phyloP scores from a whole-genome alignment of 2,888 invertebrate genomes.

The Eilema depressum region DNA sequence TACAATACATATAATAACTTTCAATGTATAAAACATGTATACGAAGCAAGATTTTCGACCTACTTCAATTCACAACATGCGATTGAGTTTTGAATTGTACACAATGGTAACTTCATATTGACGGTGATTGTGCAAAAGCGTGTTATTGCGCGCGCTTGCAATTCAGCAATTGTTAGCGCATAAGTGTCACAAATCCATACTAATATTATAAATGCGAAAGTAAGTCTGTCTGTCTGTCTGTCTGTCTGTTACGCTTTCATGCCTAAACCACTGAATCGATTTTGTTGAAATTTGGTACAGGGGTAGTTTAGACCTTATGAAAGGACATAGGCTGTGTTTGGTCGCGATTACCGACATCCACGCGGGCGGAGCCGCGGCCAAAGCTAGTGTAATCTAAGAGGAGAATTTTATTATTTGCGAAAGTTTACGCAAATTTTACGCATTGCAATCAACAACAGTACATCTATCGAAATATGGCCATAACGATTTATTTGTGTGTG shows the following conservation, averaged over 20 bases:
- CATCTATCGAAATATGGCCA: not conserved
- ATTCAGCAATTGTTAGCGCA: conserved; percentile 1
- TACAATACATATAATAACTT: not conserved
- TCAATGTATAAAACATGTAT: not conserved
- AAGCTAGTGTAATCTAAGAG: too few relatives aligned
- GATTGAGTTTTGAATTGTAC: not conserved
- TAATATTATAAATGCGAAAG: too few relatives aligned
- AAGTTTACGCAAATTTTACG: conserved; percentile 1
- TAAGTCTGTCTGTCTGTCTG: too few relatives aligned
- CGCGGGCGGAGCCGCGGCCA: too few relatives aligned
- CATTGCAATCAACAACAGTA: not conserved
- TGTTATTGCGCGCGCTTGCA: not conserved
- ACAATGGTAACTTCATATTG: not conserved
- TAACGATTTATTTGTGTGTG: too few relatives aligned
- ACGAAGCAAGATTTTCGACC: conserved; percentile 1
- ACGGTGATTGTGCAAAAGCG: not conserved
- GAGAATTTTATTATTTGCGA: not conserved
- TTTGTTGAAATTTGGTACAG: too few relatives aligned
- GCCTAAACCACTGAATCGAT: too few relatives aligned
- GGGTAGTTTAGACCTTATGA: too few relatives aligned
- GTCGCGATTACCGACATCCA: too few relatives aligned
- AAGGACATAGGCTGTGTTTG: too few relatives aligned
- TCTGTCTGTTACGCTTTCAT: too few relatives aligned
- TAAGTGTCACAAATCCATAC: conserved; percentile 4
- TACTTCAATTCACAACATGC: not conserved